Conservation (phyloP, 2,113 vertebrate species). For the Phalacrocorax pelagicus region DNA sequence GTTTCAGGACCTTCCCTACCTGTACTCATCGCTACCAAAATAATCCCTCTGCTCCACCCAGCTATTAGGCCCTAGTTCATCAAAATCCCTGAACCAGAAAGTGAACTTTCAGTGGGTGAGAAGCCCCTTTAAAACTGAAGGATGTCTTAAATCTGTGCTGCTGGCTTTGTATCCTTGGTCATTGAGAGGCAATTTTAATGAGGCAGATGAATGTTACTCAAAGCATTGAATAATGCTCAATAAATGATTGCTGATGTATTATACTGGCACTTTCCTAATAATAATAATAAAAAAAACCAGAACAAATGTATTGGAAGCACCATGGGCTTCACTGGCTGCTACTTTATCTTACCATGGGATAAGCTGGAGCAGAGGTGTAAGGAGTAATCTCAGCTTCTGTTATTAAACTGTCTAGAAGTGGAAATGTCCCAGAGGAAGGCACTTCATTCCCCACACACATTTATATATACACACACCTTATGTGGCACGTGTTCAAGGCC, state of each 20-base stretch:
- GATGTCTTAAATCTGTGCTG: background rate
- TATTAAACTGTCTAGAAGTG: constrained; percentile 52
- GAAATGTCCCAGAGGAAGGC: background rate
- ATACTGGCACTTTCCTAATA: background rate
- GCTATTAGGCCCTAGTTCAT: background rate
- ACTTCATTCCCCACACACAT: background rate
- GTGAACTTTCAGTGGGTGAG: background rate
- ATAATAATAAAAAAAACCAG: background rate
- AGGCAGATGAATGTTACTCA: constrained; percentile 60
- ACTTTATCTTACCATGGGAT: background rate
- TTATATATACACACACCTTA: background rate
- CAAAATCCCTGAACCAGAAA: background rate
- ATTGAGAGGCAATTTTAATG: constrained; percentile 65
- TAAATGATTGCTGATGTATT: constrained; percentile 33
- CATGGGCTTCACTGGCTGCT: background rate
- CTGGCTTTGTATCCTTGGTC: constrained; percentile 12
- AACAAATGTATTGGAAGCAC: background rate
- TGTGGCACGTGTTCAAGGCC: background rate
- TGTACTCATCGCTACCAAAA: constrained; percentile 65
- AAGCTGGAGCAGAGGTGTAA: constrained; percentile 7
- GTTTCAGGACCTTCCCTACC: constrained; percentile 54
- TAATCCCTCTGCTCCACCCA: constrained; percentile 55
- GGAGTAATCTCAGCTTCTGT: background rate
- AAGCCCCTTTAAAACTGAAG: background rate
- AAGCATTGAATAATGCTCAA: constrained; percentile 28